Conservation (phyloP, 2,797 vertebrate genomes). For the Pangasius sanitwongsei region DNA sequence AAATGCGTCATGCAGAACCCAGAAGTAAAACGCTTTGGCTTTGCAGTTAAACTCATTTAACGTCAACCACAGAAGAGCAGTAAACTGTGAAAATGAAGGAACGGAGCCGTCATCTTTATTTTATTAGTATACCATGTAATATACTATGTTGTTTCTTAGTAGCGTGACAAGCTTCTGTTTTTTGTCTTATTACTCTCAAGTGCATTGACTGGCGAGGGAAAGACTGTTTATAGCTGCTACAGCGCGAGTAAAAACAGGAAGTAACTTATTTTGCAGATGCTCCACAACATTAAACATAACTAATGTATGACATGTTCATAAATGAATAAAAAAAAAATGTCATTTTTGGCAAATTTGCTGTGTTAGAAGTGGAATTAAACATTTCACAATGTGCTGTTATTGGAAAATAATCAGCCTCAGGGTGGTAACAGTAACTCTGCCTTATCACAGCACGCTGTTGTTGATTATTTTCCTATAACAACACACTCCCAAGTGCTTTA, state of each 20-base stretch:
- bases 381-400: neutral
- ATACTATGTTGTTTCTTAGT: neutral
- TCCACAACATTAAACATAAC: neutral
- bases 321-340: neutral
- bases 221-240: neutral
- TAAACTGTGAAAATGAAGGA: neutral
- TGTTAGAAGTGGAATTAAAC: neutral
- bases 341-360: neutral
- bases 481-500: neutral
- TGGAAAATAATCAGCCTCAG: neutral
- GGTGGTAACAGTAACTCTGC: neutral
- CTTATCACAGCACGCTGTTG: neutral
- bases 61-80: neutral
- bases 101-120: neutral
- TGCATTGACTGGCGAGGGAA: neutral
- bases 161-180: neutral
- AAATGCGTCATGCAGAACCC: neutral
- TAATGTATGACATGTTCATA: neutral
- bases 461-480: neutral
- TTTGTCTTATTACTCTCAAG: neutral
- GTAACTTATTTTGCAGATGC: neutral
- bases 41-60: neutral
- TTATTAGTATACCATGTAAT: neutral
- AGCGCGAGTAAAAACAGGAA: neutral
- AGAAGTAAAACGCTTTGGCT: neutral